Evolutionary conservation across 2,797 vertebrate species (phyloP).

Genomic region (Jordanella pulchra): DNA sequence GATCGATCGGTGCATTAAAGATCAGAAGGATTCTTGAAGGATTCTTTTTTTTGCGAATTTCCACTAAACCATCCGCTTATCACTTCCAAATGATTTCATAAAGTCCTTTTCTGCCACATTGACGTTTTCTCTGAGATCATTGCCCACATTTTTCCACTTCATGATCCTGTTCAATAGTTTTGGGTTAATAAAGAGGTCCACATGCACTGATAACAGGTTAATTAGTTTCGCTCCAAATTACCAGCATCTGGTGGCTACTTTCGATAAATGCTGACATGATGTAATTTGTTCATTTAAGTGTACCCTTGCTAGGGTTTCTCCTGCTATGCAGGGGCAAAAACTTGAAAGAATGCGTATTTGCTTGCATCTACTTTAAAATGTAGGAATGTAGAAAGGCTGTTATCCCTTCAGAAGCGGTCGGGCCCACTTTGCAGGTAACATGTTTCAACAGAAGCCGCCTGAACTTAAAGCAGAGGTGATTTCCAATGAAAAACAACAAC

Average conservation of each 20-base stretch:
- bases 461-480: conserved; percentile 23
- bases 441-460: conserved; percentile 14
- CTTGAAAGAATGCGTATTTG: conserved; percentile 55
- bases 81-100: not conserved
- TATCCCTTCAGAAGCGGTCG: conserved; percentile 23
- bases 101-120: not conserved
- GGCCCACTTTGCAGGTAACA: conserved; percentile 14
- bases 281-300: not conserved
- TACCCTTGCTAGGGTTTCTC: not conserved
- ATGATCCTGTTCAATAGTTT: not conserved
- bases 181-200: not conserved
- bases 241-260: not conserved
- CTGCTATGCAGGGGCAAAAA: conserved; percentile 41
- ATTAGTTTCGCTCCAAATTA: not conserved
- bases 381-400: conserved; percentile 3
- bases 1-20: not conserved
- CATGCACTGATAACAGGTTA: not conserved
- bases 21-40: not conserved
- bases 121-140: not conserved
- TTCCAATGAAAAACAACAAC: conserved; percentile 17
- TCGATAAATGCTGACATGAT: not conserved
- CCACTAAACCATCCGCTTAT: not conserved
- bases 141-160: not conserved
- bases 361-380: conserved; percentile 18
- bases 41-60: not conserved